Percentiles rank a stretch among this genome's conserved stretches.
These are phyloP conservation scores for Mus pahari DNA, from an alignment of 2,113 vertebrate species.

Conservation along the genomic window DNA sequence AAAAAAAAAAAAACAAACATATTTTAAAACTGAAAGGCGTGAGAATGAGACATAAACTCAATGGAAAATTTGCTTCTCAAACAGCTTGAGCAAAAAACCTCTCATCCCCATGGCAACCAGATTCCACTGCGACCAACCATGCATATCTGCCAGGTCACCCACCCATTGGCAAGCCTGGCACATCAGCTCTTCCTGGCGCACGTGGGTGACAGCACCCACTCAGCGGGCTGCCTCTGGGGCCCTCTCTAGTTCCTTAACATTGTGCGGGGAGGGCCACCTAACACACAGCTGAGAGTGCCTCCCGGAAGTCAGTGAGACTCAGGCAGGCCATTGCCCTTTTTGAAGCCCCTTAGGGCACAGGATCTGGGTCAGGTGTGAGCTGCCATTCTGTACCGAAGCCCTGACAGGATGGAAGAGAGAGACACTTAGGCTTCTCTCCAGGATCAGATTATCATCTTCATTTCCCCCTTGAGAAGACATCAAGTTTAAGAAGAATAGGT, in stretches of 20 bases:
- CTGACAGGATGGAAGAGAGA: not conserved
- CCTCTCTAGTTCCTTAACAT: not conserved
- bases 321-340: not conserved
- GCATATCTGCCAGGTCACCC: constrained; percentile 65
- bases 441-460: not conserved
- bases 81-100: constrained; percentile 66
- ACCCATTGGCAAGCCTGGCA: constrained; percentile 30
- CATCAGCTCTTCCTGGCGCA: not conserved
- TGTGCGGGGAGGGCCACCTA: not conserved
- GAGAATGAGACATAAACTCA: constrained; percentile 16
- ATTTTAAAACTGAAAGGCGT: constrained; percentile 45
- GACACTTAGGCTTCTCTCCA: too few species aligned
- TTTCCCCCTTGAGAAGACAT: not conserved
- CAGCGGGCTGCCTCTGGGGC: not conserved
- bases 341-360: not conserved
- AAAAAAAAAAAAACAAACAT: not conserved
- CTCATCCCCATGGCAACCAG: constrained; percentile 77
- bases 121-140: constrained; percentile 57
- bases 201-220: not conserved
- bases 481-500: not conserved
- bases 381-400: not conserved
- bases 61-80: constrained; percentile 76
- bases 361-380: not conserved
- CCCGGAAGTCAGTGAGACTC: not conserved
- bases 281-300: not conserved